These are phyloP conservation scores for Leptoclinus maculatus DNA, from an alignment of 2,797 vertebrate species.

Conservation along the genomic window DNA sequence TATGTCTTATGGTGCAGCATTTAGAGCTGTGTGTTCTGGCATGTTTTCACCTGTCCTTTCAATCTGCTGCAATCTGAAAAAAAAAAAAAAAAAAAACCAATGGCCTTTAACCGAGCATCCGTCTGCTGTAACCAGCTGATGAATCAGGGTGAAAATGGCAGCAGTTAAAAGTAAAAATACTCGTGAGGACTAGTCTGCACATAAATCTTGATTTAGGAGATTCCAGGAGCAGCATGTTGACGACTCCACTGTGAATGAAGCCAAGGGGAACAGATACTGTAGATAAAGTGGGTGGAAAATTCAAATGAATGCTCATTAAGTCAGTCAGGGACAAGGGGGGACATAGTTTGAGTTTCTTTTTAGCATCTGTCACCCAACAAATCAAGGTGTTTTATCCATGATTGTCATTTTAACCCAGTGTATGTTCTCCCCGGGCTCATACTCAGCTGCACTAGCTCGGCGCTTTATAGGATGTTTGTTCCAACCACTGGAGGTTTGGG, in stretches of 20 bases:
- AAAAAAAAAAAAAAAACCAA: background rate
- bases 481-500: background rate
- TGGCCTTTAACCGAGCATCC: constrained; percentile 11
- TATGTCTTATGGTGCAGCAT: background rate
- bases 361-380: constrained; percentile 13
- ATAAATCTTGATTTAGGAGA: constrained; percentile 64
- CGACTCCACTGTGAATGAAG: constrained; percentile 16
- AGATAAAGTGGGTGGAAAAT: constrained; percentile 34
- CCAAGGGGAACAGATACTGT: constrained; percentile 25
- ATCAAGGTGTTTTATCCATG: background rate
- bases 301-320: constrained; percentile 39
- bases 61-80: background rate
- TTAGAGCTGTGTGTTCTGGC: constrained; percentile 7
- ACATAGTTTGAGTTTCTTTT: background rate
- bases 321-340: constrained; percentile 7
- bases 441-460: background rate
- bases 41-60: constrained; percentile 40
- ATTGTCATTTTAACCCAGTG: background rate
- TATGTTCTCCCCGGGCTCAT: background rate
- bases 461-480: background rate
- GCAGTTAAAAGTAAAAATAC: constrained; percentile 55
- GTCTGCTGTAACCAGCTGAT: constrained; percentile 35
- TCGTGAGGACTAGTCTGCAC: constrained; percentile 40
- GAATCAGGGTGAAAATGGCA: constrained; percentile 46
- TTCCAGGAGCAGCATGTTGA: constrained; percentile 22